Conservation (phyloP, 2,113 vertebrate species). For the Micromys minutus region DNA sequence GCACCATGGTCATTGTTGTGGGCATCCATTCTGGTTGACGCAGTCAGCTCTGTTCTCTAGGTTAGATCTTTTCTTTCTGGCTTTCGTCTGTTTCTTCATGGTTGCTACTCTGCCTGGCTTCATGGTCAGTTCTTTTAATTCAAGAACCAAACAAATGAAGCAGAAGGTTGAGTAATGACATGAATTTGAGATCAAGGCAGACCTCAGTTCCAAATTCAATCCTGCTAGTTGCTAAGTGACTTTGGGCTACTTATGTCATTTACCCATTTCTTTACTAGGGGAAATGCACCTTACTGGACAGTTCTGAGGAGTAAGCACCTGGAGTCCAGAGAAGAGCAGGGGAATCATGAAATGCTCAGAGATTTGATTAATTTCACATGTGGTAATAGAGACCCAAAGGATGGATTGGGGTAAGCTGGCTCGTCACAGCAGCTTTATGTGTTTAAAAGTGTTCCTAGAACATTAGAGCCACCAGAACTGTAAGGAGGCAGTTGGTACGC, state of each 20-base stretch:
- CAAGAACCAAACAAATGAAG: not conserved
- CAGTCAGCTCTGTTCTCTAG: not conserved
- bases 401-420: not conserved
- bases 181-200: not conserved
- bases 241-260: not conserved
- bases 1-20: not conserved
- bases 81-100: no score
- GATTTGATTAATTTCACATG: not conserved
- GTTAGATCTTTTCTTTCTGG: not conserved
- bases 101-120: not conserved
- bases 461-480: not conserved
- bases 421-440: not conserved
- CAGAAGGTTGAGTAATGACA: not conserved
- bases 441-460: slow-evolving; percentile 6
- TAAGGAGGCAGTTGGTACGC: not conserved
- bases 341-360: not conserved
- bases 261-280: not conserved
- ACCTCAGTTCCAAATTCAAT: slow-evolving; percentile 18
- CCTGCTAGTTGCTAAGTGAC: not conserved
- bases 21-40: not conserved
- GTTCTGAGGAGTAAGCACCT: not conserved
- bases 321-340: not conserved
- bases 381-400: not conserved
- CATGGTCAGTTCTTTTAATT: not conserved
- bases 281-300: not conserved